Percentiles rank a stretch among this genome's conserved stretches.
Conservation (phyloP, 2,113 vertebrate genomes). For the Vidua chalybeata region DNA sequence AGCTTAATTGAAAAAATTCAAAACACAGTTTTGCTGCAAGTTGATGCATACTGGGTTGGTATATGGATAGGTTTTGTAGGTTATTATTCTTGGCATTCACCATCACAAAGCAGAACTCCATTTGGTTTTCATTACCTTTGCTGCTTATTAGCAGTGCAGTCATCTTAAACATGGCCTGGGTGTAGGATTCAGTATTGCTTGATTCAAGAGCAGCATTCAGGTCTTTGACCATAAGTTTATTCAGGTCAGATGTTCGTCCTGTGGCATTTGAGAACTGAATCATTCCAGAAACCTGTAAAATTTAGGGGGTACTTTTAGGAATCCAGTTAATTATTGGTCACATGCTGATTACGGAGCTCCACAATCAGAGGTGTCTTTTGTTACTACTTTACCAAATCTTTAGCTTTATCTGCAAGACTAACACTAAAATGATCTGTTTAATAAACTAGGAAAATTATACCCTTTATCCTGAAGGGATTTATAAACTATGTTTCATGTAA, state of each 20-base stretch:
- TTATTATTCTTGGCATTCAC: neutral
- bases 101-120: neutral
- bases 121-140: constrained; percentile 78
- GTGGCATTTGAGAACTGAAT: constrained; percentile 89
- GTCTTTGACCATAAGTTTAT: constrained; percentile 88
- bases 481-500: neutral
- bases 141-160: constrained; percentile 92
- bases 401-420: neutral
- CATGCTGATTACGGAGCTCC: neutral
- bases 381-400: neutral
- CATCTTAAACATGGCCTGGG: constrained; percentile 95
- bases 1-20: neutral
- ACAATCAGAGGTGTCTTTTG: neutral
- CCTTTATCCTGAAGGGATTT: neutral
- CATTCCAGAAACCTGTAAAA: constrained; percentile 90
- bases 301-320: neutral
- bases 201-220: constrained; percentile 83
- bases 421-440: neutral
- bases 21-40: neutral
- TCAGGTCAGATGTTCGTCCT: constrained; percentile 86
- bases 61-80: neutral
- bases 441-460: neutral
- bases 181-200: constrained; percentile 81
- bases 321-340: neutral
- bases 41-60: neutral